These are phyloP conservation scores for Parazoanthus atlanticus DNA, from an alignment of 92 coral and sea anemone species.

Conservation along the genomic window DNA sequence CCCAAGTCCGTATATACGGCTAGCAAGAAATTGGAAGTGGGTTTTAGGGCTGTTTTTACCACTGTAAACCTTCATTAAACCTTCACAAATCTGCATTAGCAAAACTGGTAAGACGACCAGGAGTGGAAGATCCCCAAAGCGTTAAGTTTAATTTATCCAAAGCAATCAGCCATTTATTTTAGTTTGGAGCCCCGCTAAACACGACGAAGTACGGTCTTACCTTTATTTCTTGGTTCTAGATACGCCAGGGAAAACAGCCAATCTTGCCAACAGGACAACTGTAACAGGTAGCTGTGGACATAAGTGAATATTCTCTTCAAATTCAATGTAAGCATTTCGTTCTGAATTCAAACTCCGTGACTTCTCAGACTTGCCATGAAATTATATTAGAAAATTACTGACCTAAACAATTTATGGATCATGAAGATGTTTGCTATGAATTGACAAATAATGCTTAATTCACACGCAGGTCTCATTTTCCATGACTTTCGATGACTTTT, in stretches of 20 bases:
- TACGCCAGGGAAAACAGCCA: slow-evolving; percentile 91
- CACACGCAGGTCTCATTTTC: too few species aligned
- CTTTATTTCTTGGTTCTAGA: slow-evolving; percentile 89
- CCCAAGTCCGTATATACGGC: too few species aligned
- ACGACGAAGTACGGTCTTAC: slow-evolving; percentile 43
- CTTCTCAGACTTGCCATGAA: not conserved
- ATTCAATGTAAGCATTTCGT: not conserved
- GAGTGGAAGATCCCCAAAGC: not conserved
- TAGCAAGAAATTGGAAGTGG: not conserved
- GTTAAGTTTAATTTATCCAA: too few species aligned
- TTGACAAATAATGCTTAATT: too few species aligned
- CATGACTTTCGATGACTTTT: too few species aligned
- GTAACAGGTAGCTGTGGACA: slow-evolving; percentile 71
- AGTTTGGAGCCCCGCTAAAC: too few species aligned
- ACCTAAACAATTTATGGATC: not conserved
- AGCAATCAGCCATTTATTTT: too few species aligned
- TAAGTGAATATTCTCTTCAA: not conserved
- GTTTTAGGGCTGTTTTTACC: not conserved
- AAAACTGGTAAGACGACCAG: not conserved
- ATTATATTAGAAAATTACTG: not conserved
- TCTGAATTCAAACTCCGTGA: not conserved
- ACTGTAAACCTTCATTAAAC: too few species aligned
- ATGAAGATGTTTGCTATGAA: too few species aligned
- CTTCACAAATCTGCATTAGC: not conserved
- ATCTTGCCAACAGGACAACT: slow-evolving; percentile 99